phyloP scores from a whole-genome alignment of 1,140 invertebrate genomes.

The Bombus confusus region DNA sequence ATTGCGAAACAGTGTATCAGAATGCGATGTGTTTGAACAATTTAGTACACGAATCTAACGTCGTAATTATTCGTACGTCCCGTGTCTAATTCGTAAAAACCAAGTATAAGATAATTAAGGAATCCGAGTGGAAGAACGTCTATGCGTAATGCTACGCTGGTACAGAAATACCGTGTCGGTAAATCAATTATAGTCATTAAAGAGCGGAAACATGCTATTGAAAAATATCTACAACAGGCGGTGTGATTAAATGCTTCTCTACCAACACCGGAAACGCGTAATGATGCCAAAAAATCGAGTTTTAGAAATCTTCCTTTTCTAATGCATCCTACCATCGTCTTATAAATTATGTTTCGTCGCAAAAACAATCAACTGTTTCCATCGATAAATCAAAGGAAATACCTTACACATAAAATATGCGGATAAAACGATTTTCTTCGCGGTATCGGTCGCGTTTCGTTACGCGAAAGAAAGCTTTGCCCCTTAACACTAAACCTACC shows the following conservation, averaged over 20 bases:
- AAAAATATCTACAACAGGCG: not conserved
- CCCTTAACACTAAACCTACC: too few relatives aligned
- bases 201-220: slow-evolving; percentile 3
- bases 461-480: not conserved
- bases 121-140: not conserved
- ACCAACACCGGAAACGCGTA: not conserved
- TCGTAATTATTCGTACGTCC: not conserved
- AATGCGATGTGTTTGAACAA: not conserved
- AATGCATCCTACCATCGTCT: not conserved
- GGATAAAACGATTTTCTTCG: too few relatives aligned
- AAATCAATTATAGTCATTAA: slow-evolving; percentile 10
- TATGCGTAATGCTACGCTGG: not conserved
- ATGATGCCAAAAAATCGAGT: not conserved
- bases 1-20: not conserved
- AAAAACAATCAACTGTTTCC: too few relatives aligned
- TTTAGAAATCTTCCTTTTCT: not conserved
- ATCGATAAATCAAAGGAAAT: too few relatives aligned
- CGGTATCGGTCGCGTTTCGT: too few relatives aligned
- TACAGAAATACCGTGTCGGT: not conserved
- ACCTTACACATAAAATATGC: too few relatives aligned
- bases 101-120: not conserved
- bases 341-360: too few relatives aligned
- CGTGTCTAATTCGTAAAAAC: not conserved
- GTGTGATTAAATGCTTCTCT: not conserved
- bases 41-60: not conserved